Percentiles rank a stretch among this genome's conserved stretches.
Evolutionary conservation across 2,797 vertebrate species (phyloP).

Genomic region (Paguma larvata): DNA sequence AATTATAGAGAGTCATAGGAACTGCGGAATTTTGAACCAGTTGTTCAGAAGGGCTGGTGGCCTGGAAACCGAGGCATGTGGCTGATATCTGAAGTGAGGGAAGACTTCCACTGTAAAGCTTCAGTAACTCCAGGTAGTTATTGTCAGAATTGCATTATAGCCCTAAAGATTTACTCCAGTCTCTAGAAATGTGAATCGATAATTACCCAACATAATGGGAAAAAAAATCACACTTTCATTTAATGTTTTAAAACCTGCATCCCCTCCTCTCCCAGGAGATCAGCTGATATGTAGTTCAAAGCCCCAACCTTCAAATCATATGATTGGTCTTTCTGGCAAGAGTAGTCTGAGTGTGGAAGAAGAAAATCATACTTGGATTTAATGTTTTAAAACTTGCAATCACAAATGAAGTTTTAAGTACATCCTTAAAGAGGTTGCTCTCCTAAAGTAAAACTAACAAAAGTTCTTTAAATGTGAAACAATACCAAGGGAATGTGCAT

Average conservation of each 20-base stretch:
- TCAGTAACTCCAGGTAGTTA: neutral
- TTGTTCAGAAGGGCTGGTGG: neutral
- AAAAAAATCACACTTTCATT: neutral
- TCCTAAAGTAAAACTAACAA: constrained; percentile 29
- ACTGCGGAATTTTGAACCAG: neutral
- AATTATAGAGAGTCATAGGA: neutral
- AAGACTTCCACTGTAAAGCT: neutral
- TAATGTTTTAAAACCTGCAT: neutral
- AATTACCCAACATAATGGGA: neutral
- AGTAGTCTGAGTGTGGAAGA: neutral
- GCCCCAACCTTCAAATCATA: no score
- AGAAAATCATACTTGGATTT: neutral
- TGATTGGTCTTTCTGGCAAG: no score
- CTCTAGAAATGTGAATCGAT: neutral
- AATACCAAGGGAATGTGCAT: neutral
- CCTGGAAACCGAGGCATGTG: no score
- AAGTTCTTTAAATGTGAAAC: neutral
- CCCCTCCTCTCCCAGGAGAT: no score
- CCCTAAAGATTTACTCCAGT: neutral
- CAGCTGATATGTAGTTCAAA: no score
- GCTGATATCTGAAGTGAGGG: neutral
- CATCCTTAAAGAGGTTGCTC: neutral
- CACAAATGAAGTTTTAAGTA: constrained; percentile 7
- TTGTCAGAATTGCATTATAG: neutral
- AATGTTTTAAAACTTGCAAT: neutral